Base-by-base conservation (phyloP, 2,113 vertebrate genomes). In the Orthochromis indermauri region DNA sequence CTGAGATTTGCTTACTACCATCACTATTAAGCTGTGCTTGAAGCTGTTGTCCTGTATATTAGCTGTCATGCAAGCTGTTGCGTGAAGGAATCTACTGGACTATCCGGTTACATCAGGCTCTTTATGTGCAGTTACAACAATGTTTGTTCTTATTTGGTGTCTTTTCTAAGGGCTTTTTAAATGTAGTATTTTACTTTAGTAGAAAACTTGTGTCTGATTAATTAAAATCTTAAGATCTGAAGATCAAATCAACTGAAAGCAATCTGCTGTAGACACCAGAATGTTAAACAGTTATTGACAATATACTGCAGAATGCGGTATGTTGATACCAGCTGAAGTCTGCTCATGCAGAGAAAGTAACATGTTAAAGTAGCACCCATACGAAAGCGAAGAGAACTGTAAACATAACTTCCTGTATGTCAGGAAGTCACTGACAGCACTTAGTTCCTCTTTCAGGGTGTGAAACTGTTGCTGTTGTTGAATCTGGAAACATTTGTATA, bases 351-450 rank as follows among this genome's bases (percentile, higher is more conserved):
- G 1, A 40, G 16, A 54, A 24, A 10, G 28, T n/a, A 10, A 21
- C 7, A 45, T 33, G 37, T 53, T 26, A 66, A 28, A n/a, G 12
- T 26, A 9, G 9, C 9, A 3, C 3, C 3, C 28, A 17, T 49
- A 21, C 1, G 12, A 33, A 10, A 12, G 71, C 1, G 16, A 10
- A 17, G 4, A 82, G 21, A 61, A n/a, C 4, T 16, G 21, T 35
- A 40, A 47, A 21, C 13, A 37, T 1, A 37, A 88, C 83, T 90
- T 95, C 91, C 93, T 93, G 89, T 3, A 1, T 66, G 37, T 78
- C 92, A 93, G 93, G 94, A 95, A 94, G 91, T 87, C 42, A 76
- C 12, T 17, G 6, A 21, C 4, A 0, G 26, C 10, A 40, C 76
- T 76, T 10, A 13, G 53, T 94, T 95, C 91, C 88, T 90, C 86